phyloP scores from a whole-genome alignment of 2,888 invertebrate species.

The Iselma pallidipennis region DNA sequence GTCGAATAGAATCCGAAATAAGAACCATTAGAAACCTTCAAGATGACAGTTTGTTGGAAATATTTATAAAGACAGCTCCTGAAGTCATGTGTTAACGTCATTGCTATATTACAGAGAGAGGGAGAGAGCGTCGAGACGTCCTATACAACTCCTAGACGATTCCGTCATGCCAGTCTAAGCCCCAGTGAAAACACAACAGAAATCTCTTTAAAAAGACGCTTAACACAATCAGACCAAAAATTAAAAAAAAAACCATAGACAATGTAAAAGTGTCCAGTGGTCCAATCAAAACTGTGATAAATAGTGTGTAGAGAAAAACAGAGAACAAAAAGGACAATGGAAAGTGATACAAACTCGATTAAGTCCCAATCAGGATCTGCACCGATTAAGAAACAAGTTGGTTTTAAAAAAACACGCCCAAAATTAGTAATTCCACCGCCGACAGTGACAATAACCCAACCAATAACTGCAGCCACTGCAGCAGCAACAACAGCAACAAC shows the following conservation, averaged over 20 bases:
- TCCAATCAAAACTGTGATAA: not conserved
- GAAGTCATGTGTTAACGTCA: not conserved
- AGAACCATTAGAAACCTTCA: not conserved
- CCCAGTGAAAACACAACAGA: not conserved
- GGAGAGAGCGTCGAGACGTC: constrained; percentile 7
- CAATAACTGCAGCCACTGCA: too few species aligned
- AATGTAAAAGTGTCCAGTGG: not conserved
- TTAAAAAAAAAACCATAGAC: not conserved
- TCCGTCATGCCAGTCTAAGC: not conserved
- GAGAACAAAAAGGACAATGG: too few species aligned
- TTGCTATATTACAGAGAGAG: not conserved
- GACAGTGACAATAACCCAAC: constrained; percentile 22
- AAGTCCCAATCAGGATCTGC: constrained; percentile 15
- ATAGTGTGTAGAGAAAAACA: constrained; percentile 10
- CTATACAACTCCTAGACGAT: not conserved
- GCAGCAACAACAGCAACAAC: constrained; percentile 17
- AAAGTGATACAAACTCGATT: constrained; percentile 28
- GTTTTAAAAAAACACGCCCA: constrained; percentile 39
- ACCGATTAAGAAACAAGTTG: constrained; percentile 35
- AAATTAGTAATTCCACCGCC: constrained; percentile 48
- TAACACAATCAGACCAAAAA: not conserved
- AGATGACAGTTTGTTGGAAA: not conserved
- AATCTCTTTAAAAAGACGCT: not conserved
- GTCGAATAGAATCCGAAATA: not conserved
- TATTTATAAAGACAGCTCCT: too few species aligned